Conservation (phyloP, 1,140 invertebrate species). For the Zaprionus capensis region DNA sequence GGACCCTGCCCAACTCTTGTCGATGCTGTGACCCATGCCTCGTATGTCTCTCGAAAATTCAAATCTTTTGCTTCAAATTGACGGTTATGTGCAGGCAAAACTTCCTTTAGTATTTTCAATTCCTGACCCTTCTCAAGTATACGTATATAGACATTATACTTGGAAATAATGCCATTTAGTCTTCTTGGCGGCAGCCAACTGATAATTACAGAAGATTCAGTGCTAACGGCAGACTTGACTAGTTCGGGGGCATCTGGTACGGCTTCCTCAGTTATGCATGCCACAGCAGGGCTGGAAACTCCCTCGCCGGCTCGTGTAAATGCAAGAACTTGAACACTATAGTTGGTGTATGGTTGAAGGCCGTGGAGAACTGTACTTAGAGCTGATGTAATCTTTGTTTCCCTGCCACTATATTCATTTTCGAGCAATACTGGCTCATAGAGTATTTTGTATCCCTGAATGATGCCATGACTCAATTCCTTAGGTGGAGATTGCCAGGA, state of each 20-base stretch:
- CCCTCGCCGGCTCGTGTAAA: conserved; percentile 92
- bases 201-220: conserved; percentile 89
- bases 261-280: conserved; percentile 90
- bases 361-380: conserved; percentile 86
- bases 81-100: conserved; percentile 84
- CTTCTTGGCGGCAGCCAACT: conserved; percentile 90
- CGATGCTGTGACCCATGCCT: conserved; percentile 88
- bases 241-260: conserved; percentile 89
- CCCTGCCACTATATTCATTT: conserved; percentile 86
- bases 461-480: conserved; percentile 89
- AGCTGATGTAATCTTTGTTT: conserved; percentile 87
- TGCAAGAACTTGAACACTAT: conserved; percentile 92
- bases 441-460: conserved; percentile 92
- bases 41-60: conserved; percentile 86
- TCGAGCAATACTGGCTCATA: conserved; percentile 88
- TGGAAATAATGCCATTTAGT: conserved; percentile 90
- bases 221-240: conserved; percentile 89
- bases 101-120: conserved; percentile 74
- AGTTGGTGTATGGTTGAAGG: conserved; percentile 89
- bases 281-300: conserved; percentile 88
- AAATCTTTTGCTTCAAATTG: conserved; percentile 86
- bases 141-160: conserved; percentile 90
- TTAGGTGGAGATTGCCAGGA: conserved; percentile 90
- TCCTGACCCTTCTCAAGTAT: conserved; percentile 85
- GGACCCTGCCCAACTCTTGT: conserved; percentile 87